These are phyloP conservation scores for Diarsia dahlii DNA, from an alignment of 2,888 invertebrate genomes.

Conservation along the genomic window DNA sequence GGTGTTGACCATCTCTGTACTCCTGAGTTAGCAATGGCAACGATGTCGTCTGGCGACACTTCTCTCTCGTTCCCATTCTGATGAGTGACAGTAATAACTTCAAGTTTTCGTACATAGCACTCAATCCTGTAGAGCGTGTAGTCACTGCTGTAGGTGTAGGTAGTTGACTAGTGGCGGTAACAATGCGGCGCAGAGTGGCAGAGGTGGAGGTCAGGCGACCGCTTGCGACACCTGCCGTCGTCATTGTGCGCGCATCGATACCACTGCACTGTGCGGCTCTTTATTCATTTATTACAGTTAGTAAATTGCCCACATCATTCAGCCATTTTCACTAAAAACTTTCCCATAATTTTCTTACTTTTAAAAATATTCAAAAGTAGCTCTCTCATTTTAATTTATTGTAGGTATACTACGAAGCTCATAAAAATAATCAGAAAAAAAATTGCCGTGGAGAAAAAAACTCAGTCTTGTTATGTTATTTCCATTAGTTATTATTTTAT, in stretches of 20 bases:
- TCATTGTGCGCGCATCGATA: constrained; percentile 20
- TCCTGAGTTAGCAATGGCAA: neutral
- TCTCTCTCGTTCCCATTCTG: neutral
- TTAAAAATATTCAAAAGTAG: neutral
- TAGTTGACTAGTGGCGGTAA: constrained; percentile 30
- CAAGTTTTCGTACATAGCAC: neutral
- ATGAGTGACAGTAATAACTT: neutral
- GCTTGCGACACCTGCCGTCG: constrained; percentile 48
- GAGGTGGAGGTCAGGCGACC: constrained; percentile 63
- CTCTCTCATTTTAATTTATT: neutral
- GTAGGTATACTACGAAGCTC: neutral
- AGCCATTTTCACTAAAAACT: neutral
- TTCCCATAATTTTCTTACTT: neutral
- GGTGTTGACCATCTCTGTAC: neutral
- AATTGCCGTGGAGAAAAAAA: neutral
- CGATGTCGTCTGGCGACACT: neutral
- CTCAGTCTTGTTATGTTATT: neutral
- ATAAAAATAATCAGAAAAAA: neutral
- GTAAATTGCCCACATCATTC: neutral
- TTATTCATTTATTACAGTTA: neutral
- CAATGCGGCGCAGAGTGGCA: constrained; percentile 60
- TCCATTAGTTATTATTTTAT: neutral
- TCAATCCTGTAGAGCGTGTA: neutral
- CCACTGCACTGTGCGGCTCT: neutral
- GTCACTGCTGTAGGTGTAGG: constrained; percentile 32